phyloP scores from a whole-genome alignment of 2,797 vertebrate genomes.

The Urocyon cinereoargenteus region DNA sequence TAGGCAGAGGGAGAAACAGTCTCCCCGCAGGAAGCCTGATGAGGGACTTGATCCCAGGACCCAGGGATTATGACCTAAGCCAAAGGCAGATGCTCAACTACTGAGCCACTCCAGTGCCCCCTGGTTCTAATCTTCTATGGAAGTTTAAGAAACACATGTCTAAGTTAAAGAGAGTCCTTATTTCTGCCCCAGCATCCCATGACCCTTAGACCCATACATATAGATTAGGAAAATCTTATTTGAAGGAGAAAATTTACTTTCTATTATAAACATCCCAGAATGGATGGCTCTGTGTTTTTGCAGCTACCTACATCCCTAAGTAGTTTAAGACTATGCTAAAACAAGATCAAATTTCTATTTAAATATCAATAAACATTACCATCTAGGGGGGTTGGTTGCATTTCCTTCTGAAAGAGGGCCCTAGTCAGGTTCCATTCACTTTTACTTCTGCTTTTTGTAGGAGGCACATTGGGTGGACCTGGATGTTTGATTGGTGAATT shows the following conservation, averaged over 20 bases:
- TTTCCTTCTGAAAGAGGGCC: neutral
- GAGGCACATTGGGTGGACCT: neutral
- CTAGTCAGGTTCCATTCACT: neutral
- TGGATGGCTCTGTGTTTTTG: neutral
- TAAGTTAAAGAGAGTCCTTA: neutral
- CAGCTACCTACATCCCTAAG: neutral
- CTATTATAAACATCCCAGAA: neutral
- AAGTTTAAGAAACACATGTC: neutral
- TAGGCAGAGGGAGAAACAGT: no score
- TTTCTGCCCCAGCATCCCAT: neutral
- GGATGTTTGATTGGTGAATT: neutral
- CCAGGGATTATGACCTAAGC: no score
- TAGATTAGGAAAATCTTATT: neutral
- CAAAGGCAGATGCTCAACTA: no score
- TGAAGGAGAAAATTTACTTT: conserved; percentile 30
- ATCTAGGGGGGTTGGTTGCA: neutral
- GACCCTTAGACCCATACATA: neutral
- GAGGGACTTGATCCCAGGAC: no score
- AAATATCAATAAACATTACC: neutral
- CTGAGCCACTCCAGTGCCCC: no score
- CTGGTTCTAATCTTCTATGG: neutral
- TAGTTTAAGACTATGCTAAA: neutral
- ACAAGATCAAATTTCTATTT: neutral
- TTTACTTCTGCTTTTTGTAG: neutral
- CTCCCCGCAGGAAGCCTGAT: no score